Evolutionary conservation across 2,888 invertebrate genomes (phyloP).

Genomic region (Lasioglossum marginatum): DNA sequence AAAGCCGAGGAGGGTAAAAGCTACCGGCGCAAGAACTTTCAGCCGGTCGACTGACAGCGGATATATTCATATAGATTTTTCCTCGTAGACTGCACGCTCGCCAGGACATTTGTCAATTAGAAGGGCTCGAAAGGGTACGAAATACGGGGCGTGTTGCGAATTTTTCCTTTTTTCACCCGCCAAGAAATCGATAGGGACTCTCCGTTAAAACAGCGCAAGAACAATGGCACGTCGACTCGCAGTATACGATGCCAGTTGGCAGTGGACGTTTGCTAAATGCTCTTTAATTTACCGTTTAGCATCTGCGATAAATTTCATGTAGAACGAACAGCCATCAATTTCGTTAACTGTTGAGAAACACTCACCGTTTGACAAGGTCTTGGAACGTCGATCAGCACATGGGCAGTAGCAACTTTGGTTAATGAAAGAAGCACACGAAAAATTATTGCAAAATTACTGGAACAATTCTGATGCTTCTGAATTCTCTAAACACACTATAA

Average conservation of each 20-base stretch:
- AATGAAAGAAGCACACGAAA: background rate
- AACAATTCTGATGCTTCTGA: background rate
- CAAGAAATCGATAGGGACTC: constrained; percentile 34
- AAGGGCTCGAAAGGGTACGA: constrained; percentile 37
- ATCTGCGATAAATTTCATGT: background rate
- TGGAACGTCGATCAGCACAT: background rate
- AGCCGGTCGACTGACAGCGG: constrained; percentile 42
- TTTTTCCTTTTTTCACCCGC: constrained; percentile 1
- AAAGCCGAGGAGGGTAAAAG: constrained; percentile 10
- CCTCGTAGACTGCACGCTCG: constrained; percentile 33
- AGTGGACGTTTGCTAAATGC: background rate
- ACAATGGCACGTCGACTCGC: constrained; percentile 28
- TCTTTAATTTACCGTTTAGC: background rate
- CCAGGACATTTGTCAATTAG: constrained; percentile 60
- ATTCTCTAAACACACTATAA: background rate
- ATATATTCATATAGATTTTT: constrained; percentile 60
- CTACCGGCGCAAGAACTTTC: constrained; percentile 36
- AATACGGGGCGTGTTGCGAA: constrained; percentile 30
- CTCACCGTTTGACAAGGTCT: background rate
- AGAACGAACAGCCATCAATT: background rate
- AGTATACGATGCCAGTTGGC: constrained; percentile 20
- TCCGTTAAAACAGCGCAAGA: constrained; percentile 20
- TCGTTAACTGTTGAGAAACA: background rate
- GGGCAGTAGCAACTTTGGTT: background rate
- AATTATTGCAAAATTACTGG: background rate